phyloP scores from a whole-genome alignment of 2,888 invertebrate species.

The Cybosia mesomella region DNA sequence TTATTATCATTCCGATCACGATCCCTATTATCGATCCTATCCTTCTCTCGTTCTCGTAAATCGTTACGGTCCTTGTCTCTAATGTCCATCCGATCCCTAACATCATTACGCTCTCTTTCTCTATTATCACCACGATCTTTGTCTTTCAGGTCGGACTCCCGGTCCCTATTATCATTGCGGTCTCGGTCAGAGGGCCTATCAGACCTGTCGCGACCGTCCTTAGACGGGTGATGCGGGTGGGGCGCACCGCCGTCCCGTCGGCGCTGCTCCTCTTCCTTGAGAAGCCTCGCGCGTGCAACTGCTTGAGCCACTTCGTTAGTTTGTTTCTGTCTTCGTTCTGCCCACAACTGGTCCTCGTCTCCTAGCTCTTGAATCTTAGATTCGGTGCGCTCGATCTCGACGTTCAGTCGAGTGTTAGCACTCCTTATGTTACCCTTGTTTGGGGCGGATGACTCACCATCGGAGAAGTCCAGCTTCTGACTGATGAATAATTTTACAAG shows the following conservation, averaged over 20 bases:
- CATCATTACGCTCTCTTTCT: slow-evolving; percentile 60
- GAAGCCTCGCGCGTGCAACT: slow-evolving; percentile 93
- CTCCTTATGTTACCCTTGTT: slow-evolving; percentile 70
- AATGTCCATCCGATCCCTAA: slow-evolving; percentile 68
- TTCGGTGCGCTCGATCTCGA: slow-evolving; percentile 75
- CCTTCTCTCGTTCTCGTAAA: slow-evolving; percentile 57
- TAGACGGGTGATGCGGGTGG: slow-evolving; percentile 53
- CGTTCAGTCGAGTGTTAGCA: slow-evolving; percentile 67
- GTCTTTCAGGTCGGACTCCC: slow-evolving; percentile 64
- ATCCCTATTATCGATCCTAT: slow-evolving; percentile 50
- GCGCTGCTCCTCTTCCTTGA: slow-evolving; percentile 96
- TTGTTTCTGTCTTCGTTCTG: slow-evolving; percentile 90
- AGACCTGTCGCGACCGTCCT: slow-evolving; percentile 65
- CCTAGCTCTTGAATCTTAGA: slow-evolving; percentile 74
- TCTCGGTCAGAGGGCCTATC: slow-evolving; percentile 67
- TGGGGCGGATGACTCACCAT: slow-evolving; percentile 90
- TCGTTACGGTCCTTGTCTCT: slow-evolving; percentile 70
- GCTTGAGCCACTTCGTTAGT: slow-evolving; percentile 91
- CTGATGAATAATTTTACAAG: slow-evolving; percentile 68
- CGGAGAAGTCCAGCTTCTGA: slow-evolving; percentile 97
- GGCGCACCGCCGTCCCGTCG: slow-evolving; percentile 81
- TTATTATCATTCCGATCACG: slow-evolving; percentile 51
- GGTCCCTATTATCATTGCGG: slow-evolving; percentile 69
- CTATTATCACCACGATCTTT: slow-evolving; percentile 64
- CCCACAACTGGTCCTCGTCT: slow-evolving; percentile 88